Percentiles rank a stretch among this genome's conserved stretches.
phyloP scores from a whole-genome alignment of 1,140 invertebrate species.

The Dreissena polymorpha region DNA sequence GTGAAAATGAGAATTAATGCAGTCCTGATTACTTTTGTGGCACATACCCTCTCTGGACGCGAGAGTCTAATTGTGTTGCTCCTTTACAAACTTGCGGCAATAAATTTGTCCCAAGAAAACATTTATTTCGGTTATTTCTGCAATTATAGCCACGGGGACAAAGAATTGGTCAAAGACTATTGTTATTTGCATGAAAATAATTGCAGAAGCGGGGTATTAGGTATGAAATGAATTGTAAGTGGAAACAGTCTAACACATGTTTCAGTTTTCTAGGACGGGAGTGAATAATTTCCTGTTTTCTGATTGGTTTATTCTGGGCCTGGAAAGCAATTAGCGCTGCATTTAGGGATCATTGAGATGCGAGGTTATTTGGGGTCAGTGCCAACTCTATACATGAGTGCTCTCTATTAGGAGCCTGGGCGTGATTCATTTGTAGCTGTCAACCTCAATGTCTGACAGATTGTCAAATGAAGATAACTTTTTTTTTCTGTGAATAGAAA shows the following conservation, averaged over 20 bases:
- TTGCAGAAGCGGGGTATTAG: neutral
- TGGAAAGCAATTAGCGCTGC: conserved; percentile 48
- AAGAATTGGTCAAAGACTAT: neutral
- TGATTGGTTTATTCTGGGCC: conserved; percentile 26
- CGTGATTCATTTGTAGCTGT: conserved; percentile 45
- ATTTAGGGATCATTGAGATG: conserved; percentile 49
- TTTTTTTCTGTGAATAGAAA: too few species aligned
- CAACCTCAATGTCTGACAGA: conserved; percentile 12
- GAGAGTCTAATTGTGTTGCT: neutral
- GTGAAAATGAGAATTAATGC: conserved; percentile 51
- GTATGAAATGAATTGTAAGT: neutral
- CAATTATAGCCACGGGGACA: neutral
- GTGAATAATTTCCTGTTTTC: conserved; percentile 26
- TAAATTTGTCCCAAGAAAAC: neutral
- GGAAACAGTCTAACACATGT: conserved; percentile 12
- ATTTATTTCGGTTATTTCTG: neutral
- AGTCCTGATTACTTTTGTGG: conserved; percentile 11
- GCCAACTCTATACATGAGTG: conserved; percentile 27
- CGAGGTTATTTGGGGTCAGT: conserved; percentile 44
- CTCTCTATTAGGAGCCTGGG: conserved; percentile 28
- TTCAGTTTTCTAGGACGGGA: conserved; percentile 4
- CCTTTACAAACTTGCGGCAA: neutral
- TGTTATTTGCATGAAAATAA: neutral
- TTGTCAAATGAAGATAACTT: too few species aligned
- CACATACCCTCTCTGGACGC: neutral